Base-by-base conservation (phyloP, 1,140 invertebrate species). In the Brachionus angularis region DNA sequence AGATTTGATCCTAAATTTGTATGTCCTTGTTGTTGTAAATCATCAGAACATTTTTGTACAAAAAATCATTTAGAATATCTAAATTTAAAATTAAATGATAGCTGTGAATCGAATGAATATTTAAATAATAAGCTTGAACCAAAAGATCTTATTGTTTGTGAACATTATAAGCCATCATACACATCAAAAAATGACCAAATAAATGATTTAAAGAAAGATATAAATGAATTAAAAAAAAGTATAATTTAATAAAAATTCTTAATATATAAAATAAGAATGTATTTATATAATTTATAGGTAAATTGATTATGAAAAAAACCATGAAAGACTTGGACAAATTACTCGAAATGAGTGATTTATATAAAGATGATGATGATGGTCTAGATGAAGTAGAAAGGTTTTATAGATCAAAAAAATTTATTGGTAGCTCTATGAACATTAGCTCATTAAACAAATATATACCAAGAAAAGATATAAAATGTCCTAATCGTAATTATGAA, bases 351-450 rank as follows among this genome's bases (percentile, higher is more conserved):
- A 39, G n/a, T n/a, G n/a, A n/a, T n/a, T n/a, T n/a, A n/a, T n/a
- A 58, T 14, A 58, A 58, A 39, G 14, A 18, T 3, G n/a, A 29
- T 14, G 53, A 36, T 39, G 53, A 58, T 58, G 33, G 33, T 23
- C 18, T 58, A 23, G 21, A 58, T 33, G 16, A 21, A 42, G 34
- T 58, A 23, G 18, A 58, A 27, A 58, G 27, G 25, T 58, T 58
- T 27, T 58, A 67, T 50, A n/a, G 62, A 2, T 67, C 62, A 5
- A n/a, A 67, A 23, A 67, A 67, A 50, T 50, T 47, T 36, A 67
- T 67, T 29, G 62, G 62, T 27, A 47, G 42, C 14, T 67, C 62
- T 8, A 47, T 67, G 14, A 47, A 44, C n/a, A 47, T 67, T 12
- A 67, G 10, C 25, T 47, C 42, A 50, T 36, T 10, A 1, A 46